A percentile compares a stretch with the other conserved stretches of the same genome.
These are phyloP conservation scores for Ptilorrhoa leucosticta DNA, from an alignment of 2,113 vertebrate genomes.

Conservation along the genomic window DNA sequence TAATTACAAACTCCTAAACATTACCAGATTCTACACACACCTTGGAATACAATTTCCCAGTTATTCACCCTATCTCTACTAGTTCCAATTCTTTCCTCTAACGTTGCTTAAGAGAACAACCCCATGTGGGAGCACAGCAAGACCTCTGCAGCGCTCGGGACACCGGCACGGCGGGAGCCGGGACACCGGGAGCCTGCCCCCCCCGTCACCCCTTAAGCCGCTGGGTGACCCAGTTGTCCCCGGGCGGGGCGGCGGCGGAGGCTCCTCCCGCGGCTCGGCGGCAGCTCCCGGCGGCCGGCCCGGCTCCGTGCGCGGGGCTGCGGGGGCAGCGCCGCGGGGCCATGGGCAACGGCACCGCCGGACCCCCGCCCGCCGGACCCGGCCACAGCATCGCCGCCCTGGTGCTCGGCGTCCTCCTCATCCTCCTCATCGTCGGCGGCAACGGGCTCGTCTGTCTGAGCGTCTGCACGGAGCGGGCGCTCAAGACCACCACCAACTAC, in stretches of 20 bases:
- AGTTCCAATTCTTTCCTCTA: neutral
- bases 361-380: neutral
- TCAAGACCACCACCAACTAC: slow-evolving; percentile 94
- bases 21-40: neutral
- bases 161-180: neutral
- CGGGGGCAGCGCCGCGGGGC: neutral
- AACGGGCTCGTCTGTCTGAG: slow-evolving; percentile 90
- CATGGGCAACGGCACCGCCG: neutral
- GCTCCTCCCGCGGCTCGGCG: neutral
- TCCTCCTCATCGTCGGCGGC: slow-evolving; percentile 80
- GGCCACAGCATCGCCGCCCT: slow-evolving; percentile 75
- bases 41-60: neutral
- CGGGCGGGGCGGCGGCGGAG: neutral
- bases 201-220: neutral
- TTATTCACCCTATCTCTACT: neutral
- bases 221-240: neutral
- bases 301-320: neutral
- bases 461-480: slow-evolving; percentile 85
- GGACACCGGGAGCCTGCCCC: neutral
- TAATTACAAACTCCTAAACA: neutral
- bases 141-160: neutral
- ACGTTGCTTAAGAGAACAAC: neutral
- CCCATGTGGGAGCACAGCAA: neutral
- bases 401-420: slow-evolving; percentile 82
- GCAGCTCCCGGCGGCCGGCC: neutral